Evolutionary conservation across 2,113 vertebrate genomes (phyloP), one percentile per base, ranked within the genome.

Genomic region (Paramormyrops kingsleyae): DNA sequence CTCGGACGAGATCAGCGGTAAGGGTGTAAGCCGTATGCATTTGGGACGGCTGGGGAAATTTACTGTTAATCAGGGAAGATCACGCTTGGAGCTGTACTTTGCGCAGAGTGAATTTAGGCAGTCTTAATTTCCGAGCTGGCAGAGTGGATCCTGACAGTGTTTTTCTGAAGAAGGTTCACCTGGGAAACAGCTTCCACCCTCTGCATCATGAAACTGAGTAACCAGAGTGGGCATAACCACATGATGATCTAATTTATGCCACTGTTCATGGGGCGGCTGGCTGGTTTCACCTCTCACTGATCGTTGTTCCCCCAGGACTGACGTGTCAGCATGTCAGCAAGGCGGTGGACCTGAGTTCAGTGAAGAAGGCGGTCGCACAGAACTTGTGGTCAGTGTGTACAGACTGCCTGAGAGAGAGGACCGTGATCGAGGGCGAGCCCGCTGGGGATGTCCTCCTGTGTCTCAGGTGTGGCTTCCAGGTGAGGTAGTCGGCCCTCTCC

Each of bases 401-500:
- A 0, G 98, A 99, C n/a, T 99, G 99, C 92, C 93, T 99, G 88
- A 97, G 96, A 92, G 97, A 99, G 93, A 96, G 97, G 92, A 95
- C 96, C 15, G 90, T 96, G 93, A 95, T 90, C 1, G 97, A 99
- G 83, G 97, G 94, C 0, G 97, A 97, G 89, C 92, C 96, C 0
- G 90, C 91, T 35, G 94, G 95, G 1, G 94, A 99, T 93, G 94
- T 97, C 93, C 97, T 97, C 92, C 94, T 99, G 50, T 99, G 99
- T 91, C 97, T 99, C 92, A 99, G 97, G 90, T 99, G 99, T 94
- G 99, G 98, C 89, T 96, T 95, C 92, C 99, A 99, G 97, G 99
- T 99, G 89, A 97, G 74, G 21, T 92, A 50, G 91, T 42, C 17
- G 10, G 12, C 0, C n/a, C 49, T 21, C 4, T 59, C 39, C 5